Evolutionary conservation across 2,797 vertebrate genomes (phyloP), one percentile per base, ranked within the genome.

Genomic region (Enteromius thamalakanensis): DNA sequence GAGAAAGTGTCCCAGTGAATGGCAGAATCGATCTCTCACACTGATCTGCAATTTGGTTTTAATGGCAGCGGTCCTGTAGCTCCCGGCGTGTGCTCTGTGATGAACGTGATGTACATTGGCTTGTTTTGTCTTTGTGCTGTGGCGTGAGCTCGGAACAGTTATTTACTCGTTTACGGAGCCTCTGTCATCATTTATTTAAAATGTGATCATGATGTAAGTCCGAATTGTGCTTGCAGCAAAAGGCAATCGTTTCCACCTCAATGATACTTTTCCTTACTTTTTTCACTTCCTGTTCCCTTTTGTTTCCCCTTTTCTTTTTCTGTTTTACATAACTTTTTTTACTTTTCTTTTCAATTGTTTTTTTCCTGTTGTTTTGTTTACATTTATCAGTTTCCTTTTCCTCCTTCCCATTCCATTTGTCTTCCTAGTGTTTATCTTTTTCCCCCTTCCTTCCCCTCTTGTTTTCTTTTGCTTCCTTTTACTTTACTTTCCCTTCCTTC

Each of bases 101-200:
- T 49, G 26, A 78, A 79, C 55, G 1, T 34, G 7, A 23, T 76
- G 74, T 37, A 3, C 29, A 29, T 81, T 47, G 21, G 26, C 49
- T 14, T 64, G 40, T 60, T 32, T 60, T 62, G 14, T 3, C 26
- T 51, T 0, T 42, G 37, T 29, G 53, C 34, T 29, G 4, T 58
- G 58, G 58, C 34, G 0, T 76, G 62, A 55, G 60, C 29, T 51
- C 14, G 26, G 69, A 40, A 45, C 81, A 45, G 58, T 76, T 21
- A 76, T 82, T 82, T 67, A 76, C 34, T 75, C 42, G 67, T 45
- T 81, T 81, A 34, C 26, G 6, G 70, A 82, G 12, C 10, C 49
- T 17, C 62, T 53, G 32, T n/a, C 34, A 26, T 23, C 17, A 40
- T 55, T 65, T 82, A 42, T 65, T 75, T 15, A 67, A 67, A 55